Conservation (phyloP, 2,797 vertebrate species). For the Brachymystax lenok region DNA sequence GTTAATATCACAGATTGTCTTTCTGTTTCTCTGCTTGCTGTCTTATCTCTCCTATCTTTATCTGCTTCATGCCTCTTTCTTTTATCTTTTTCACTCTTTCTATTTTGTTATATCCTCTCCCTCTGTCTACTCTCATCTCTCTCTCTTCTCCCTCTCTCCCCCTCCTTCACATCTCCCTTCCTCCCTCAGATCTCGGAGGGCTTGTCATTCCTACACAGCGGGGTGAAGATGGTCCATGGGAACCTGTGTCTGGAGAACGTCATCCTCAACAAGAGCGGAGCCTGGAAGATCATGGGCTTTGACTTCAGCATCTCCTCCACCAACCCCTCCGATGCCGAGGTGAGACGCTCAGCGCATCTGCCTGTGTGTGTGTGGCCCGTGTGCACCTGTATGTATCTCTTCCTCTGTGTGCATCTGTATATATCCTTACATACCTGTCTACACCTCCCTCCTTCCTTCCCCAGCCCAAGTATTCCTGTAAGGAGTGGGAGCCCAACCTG, state of each 20-base stretch:
- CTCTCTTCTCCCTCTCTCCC: neutral
- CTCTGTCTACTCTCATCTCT: neutral
- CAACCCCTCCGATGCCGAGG: slow-evolving; percentile 94
- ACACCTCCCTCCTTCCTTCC: neutral
- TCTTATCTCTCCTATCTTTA: neutral
- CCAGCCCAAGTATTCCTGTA: slow-evolving; percentile 91
- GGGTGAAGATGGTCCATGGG: slow-evolving; percentile 98
- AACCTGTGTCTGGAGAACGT: slow-evolving; percentile 94
- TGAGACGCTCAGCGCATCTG: slow-evolving; percentile 52
- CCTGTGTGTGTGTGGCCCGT: neutral
- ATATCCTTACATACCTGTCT: neutral
- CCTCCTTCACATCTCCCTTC: neutral
- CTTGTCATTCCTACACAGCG: slow-evolving; percentile 93
- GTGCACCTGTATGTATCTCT: neutral
- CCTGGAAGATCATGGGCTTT: slow-evolving; percentile 99
- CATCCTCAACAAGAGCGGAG: slow-evolving; percentile 96
- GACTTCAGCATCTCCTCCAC: slow-evolving; percentile 93
- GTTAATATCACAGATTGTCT: neutral
- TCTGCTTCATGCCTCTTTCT: neutral
- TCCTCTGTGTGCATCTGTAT: neutral
- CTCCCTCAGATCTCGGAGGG: slow-evolving; percentile 90
- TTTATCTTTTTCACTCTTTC: neutral
- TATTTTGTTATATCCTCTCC: neutral
- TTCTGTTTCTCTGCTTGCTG: neutral
- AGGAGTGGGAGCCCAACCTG: slow-evolving; percentile 98